phyloP scores from a whole-genome alignment of 2,113 vertebrate genomes.

The Perognathus longimembris region DNA sequence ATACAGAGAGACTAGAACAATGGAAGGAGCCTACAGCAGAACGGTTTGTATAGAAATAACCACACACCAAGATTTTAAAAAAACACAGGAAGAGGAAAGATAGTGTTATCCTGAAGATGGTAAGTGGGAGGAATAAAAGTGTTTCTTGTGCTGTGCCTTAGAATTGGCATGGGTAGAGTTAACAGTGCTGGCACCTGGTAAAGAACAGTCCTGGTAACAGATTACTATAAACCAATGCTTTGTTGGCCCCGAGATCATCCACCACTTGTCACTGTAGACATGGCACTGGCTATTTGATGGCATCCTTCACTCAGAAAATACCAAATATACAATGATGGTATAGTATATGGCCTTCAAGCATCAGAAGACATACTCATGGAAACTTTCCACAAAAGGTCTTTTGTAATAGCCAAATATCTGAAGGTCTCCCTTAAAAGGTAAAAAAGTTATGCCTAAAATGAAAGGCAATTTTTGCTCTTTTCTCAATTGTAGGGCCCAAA shows the following conservation, averaged over 20 bases:
- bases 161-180: not conserved
- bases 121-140: not conserved
- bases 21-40: not conserved
- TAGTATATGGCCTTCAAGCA: not conserved
- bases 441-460: constrained; percentile 41
- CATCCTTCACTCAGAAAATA: not conserved
- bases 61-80: constrained; percentile 32
- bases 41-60: not conserved
- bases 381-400: constrained; percentile 38
- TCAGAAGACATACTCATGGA: constrained; percentile 1
- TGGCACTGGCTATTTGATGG: not conserved
- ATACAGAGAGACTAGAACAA: constrained; percentile 3
- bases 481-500: constrained; percentile 63
- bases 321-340: not conserved
- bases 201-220: not conserved
- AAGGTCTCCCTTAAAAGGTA: constrained; percentile 27
- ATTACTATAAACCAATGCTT: not conserved
- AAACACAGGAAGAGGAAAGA: not conserved
- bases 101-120: constrained; percentile 14
- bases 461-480: constrained; percentile 62
- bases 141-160: not conserved
- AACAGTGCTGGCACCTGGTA: not conserved
- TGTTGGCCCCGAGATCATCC: not conserved
- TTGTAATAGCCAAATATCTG: constrained; percentile 26
- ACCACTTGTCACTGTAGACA: not conserved